These are phyloP conservation scores for Chironomus striatipennis DNA, from an alignment of 1,140 invertebrate species.

Conservation along the genomic window DNA sequence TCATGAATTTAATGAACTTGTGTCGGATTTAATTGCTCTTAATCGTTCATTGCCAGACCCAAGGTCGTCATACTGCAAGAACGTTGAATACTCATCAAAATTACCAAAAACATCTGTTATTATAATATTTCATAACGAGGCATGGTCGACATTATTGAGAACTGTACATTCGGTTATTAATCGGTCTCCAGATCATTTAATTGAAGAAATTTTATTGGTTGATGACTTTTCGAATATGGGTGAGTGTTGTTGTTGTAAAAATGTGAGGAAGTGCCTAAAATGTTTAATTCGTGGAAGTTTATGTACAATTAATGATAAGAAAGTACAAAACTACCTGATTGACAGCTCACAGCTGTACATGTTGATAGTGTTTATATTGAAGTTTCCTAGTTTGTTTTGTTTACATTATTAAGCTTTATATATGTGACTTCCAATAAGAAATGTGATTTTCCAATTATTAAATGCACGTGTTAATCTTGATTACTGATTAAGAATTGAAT, in stretches of 20 bases:
- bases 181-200: constrained; percentile 56
- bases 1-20: constrained; percentile 69
- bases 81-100: constrained; percentile 29
- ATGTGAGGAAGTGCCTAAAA: no score
- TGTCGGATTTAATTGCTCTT: constrained; percentile 72
- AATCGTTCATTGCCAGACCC: constrained; percentile 71
- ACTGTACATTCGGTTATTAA: constrained; percentile 67
- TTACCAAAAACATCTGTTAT: constrained; percentile 57
- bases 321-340: no score
- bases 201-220: constrained; percentile 74
- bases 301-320: no score
- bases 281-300: no score
- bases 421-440: no score
- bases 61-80: constrained; percentile 53
- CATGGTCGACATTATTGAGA: constrained; percentile 66
- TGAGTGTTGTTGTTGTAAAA: constrained; percentile 36
- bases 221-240: constrained; percentile 73
- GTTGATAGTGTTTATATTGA: no score
- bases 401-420: no score
- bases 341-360: no score
- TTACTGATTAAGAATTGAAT: no score
- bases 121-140: constrained; percentile 77
- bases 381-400: no score
- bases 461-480: not conserved
- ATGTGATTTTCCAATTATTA: not conserved